Percentiles rank a stretch among this genome's conserved stretches.
Conservation (phyloP, 2,113 vertebrate species). For the Misgurnus mizolepis region DNA sequence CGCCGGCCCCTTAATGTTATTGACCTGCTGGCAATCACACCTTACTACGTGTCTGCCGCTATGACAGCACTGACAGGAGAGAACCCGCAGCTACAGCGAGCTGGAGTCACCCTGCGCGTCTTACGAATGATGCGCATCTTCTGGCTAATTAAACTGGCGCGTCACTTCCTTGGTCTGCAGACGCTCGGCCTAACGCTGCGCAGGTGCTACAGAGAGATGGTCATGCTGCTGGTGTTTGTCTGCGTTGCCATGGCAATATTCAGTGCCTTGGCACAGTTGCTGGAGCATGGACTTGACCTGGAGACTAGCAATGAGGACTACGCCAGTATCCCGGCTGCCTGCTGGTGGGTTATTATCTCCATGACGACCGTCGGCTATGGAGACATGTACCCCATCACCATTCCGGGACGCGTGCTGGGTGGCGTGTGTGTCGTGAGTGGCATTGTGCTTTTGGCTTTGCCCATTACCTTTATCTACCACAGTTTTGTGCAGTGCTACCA, state of each 20-base stretch:
- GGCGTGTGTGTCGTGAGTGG: conserved; percentile 98
- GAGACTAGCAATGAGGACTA: conserved; percentile 89
- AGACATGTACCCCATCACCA: conserved; percentile 95
- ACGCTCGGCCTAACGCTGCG: conserved; percentile 95
- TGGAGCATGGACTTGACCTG: conserved; percentile 95
- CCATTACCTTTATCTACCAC: conserved; percentile 99
- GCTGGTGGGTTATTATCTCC: conserved; percentile 99
- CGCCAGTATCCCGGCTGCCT: conserved; percentile 95
- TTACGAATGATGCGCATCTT: conserved; percentile 99
- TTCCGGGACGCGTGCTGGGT: conserved; percentile 93
- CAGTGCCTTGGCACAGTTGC: conserved; percentile 94
- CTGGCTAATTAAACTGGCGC: conserved; percentile 98
- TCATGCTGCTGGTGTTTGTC: conserved; percentile 97
- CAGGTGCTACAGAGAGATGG: conserved; percentile 97
- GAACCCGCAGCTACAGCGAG: conserved; percentile 91
- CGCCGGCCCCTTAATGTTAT: conserved; percentile 96
- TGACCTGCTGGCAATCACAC: conserved; percentile 93
- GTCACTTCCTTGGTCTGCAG: conserved; percentile 98
- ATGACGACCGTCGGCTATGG: conserved; percentile 99
- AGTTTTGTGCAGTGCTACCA: conserved; percentile 99
- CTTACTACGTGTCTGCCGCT: conserved; percentile 92
- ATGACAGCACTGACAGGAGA: conserved; percentile 89
- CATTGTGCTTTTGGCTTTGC: conserved; percentile 93
- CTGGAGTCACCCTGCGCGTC: conserved; percentile 92
- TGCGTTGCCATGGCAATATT: conserved; percentile 98